Evolutionary conservation across 1,140 invertebrate genomes (phyloP).

Genomic region (Anthonomus grandis): DNA sequence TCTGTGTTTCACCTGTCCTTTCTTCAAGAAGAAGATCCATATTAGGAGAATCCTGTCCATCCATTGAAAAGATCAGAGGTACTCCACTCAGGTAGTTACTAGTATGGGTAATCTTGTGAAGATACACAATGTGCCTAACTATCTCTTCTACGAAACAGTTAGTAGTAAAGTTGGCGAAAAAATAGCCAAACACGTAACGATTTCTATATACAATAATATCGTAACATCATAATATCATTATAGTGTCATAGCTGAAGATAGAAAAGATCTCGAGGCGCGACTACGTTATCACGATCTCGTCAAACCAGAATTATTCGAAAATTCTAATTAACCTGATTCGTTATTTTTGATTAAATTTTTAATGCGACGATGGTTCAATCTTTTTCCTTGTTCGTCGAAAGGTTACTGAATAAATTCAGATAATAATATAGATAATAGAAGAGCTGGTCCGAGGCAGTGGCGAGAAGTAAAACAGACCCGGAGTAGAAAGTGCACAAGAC

Average conservation of each 20-base stretch:
- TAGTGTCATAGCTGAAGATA: not conserved
- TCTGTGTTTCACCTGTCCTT: too few species aligned
- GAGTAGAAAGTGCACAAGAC: not conserved
- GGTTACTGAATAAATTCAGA: not conserved
- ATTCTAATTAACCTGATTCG: constrained; percentile 13
- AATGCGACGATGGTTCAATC: constrained; percentile 3
- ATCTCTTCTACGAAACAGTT: not conserved
- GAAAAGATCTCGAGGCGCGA: not conserved
- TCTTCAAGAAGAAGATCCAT: too few species aligned
- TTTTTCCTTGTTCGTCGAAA: constrained; percentile 11
- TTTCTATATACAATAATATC: too few species aligned
- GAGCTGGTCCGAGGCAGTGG: not conserved
- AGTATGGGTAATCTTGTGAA: not conserved
- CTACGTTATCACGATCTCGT: not conserved
- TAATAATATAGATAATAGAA: constrained; percentile 1
- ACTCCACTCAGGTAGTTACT: not conserved
- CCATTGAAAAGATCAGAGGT: not conserved
- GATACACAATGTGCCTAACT: not conserved
- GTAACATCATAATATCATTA: too few species aligned
- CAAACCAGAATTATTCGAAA: constrained; percentile 12
- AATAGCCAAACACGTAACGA: not conserved
- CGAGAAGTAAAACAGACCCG: not conserved
- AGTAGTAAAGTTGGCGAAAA: not conserved
- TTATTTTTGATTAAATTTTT: not conserved
- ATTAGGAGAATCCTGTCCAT: too few species aligned